Conservation (phyloP, 2,888 invertebrate genomes). For the Caenorhabditis becei region DNA sequence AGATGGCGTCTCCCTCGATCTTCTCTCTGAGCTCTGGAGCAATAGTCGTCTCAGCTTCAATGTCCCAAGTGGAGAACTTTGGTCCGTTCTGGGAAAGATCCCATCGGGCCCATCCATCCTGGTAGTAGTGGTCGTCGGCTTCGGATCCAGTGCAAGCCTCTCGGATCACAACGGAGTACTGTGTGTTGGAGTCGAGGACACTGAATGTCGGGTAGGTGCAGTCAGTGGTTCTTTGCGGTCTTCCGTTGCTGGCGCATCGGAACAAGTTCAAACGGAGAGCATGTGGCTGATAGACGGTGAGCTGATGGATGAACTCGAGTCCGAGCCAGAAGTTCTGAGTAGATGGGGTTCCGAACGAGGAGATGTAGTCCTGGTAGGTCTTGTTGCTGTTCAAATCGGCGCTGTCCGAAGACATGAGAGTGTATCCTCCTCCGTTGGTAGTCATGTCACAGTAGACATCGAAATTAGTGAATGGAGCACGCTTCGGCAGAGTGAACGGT, state of each 20-base stretch:
- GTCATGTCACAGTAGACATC: slow-evolving; percentile 67
- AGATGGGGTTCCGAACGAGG: slow-evolving; percentile 69
- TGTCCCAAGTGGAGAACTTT: slow-evolving; percentile 70
- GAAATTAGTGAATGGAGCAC: slow-evolving; percentile 40
- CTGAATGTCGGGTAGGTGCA: slow-evolving; percentile 70
- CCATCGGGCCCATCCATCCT: slow-evolving; percentile 77
- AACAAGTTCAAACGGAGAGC: slow-evolving; percentile 67
- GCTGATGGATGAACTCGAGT: slow-evolving; percentile 68
- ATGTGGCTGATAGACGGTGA: slow-evolving; percentile 68
- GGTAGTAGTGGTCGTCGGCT: slow-evolving; percentile 63
- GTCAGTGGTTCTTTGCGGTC: slow-evolving; percentile 59
- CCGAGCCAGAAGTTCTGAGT: slow-evolving; percentile 69
- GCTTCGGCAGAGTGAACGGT: slow-evolving; percentile 44
- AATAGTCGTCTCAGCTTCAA: slow-evolving; percentile 44
- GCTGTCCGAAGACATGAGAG: slow-evolving; percentile 66
- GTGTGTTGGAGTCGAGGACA: slow-evolving; percentile 57
- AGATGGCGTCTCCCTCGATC: slow-evolving; percentile 29
- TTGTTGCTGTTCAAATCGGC: slow-evolving; percentile 55
- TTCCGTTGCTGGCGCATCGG: slow-evolving; percentile 66
- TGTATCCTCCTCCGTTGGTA: slow-evolving; percentile 71
- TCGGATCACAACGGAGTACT: slow-evolving; percentile 69
- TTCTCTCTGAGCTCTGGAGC: slow-evolving; percentile 31
- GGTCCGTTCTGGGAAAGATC: slow-evolving; percentile 68
- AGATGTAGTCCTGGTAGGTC: slow-evolving; percentile 45
- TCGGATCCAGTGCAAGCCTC: slow-evolving; percentile 71